Evolutionary conservation across 1,140 invertebrate species (phyloP).

Genomic region (Danaus melanippus): DNA sequence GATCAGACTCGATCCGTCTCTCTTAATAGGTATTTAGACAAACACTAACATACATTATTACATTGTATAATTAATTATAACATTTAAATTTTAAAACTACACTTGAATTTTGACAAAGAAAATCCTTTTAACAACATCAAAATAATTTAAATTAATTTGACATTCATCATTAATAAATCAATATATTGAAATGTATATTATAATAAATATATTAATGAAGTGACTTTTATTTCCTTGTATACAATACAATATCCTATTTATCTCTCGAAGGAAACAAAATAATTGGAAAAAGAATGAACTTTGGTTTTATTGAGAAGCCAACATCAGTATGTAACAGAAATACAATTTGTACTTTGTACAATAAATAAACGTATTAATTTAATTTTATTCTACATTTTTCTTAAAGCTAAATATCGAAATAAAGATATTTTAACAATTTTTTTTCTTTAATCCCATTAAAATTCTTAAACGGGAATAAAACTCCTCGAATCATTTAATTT

Average conservation of each 20-base stretch:
- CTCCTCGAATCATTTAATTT: background rate
- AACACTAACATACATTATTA: too few species aligned
- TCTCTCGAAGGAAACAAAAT: too few species aligned
- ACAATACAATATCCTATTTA: too few species aligned
- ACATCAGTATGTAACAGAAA: background rate
- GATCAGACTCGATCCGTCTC: constrained; percentile 70
- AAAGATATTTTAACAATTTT: background rate
- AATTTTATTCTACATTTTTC: constrained; percentile 12
- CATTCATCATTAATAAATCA: too few species aligned
- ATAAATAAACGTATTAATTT: constrained; percentile 37
- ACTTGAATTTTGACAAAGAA: background rate
- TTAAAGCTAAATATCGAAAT: background rate
- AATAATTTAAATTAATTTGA: constrained; percentile 6
- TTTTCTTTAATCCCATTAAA: too few species aligned
- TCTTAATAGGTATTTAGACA: constrained; percentile 42
- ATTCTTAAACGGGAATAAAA: background rate
- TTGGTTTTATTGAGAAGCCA: too few species aligned
- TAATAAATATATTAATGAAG: too few species aligned
- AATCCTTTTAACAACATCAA: background rate
- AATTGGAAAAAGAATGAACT: too few species aligned
- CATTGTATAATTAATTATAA: too few species aligned
- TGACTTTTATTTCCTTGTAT: too few species aligned
- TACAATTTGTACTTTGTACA: constrained; percentile 48
- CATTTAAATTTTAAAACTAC: too few species aligned
- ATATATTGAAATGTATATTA: too few species aligned